Conservation (phyloP, 2,888 invertebrate genomes). For the Maniola hyperantus region DNA sequence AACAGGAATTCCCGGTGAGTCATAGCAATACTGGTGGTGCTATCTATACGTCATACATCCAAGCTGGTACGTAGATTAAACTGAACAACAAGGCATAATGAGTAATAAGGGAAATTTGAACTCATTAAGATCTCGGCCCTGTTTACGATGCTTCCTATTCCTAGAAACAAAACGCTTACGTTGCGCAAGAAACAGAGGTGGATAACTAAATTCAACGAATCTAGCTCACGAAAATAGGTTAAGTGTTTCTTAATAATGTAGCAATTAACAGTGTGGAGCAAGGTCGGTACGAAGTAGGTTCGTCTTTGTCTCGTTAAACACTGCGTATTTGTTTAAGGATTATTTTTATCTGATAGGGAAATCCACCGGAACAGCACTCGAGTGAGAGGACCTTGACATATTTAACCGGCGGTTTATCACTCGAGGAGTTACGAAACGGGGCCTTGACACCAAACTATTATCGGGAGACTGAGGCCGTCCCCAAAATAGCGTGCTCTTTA, state of each 20-base stretch:
- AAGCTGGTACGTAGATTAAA: slow-evolving; percentile 23
- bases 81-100: slow-evolving; percentile 35
- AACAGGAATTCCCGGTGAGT: slow-evolving; percentile 41
- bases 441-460: slow-evolving; percentile 80
- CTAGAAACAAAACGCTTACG: slow-evolving; percentile 48
- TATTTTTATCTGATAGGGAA: slow-evolving; percentile 47
- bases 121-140: slow-evolving; percentile 39
- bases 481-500: slow-evolving; percentile 71
- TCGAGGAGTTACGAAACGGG: slow-evolving; percentile 64
- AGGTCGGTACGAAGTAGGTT: slow-evolving; percentile 59
- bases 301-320: slow-evolving; percentile 49
- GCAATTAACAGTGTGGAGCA: slow-evolving; percentile 70
- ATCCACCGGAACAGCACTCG: slow-evolving; percentile 56
- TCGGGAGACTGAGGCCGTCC: slow-evolving; percentile 73
- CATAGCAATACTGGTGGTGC: slow-evolving; percentile 34
- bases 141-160: slow-evolving; percentile 54
- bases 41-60: slow-evolving; percentile 27
- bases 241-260: slow-evolving; percentile 76
- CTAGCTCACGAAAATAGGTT: slow-evolving; percentile 74
- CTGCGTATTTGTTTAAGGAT: slow-evolving; percentile 42
- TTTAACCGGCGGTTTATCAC: slow-evolving; percentile 56
- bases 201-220: slow-evolving; percentile 54
- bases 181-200: slow-evolving; percentile 55
- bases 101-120: slow-evolving; percentile 39
- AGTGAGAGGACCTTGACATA: slow-evolving; percentile 67